Evolutionary conservation across 2,888 invertebrate genomes (phyloP).

Genomic region (Cerastis leucographa): DNA sequence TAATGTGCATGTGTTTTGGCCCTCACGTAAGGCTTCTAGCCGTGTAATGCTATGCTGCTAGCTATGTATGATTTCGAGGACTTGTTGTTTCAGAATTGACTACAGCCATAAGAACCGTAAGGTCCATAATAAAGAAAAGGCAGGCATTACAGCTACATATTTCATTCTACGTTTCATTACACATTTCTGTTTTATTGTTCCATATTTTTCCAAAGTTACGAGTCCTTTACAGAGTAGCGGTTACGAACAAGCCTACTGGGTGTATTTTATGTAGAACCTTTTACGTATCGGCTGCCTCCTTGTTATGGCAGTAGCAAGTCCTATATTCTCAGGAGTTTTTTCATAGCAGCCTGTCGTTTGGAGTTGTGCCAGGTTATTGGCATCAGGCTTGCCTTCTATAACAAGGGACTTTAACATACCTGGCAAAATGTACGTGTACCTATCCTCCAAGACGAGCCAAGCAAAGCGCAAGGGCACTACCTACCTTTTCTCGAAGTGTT

Average conservation of each 20-base stretch:
- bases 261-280: conserved; percentile 10
- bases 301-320: background rate
- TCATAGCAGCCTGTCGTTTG: background rate
- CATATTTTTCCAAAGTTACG: conserved; percentile 38
- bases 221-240: conserved; percentile 30
- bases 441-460: no score
- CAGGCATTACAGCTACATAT: conserved; percentile 30
- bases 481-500: no score
- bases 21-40: background rate
- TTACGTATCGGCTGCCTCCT: background rate
- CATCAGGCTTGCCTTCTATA: background rate
- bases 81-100: background rate
- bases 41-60: no score
- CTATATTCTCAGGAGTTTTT: background rate
- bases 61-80: background rate
- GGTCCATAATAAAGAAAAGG: conserved; percentile 38
- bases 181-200: conserved; percentile 54
- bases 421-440: background rate
- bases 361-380: background rate
- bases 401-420: background rate
- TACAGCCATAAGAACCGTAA: conserved; percentile 4
- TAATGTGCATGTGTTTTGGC: background rate
- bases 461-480: no score
- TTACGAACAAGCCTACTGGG: conserved; percentile 25
- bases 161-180: conserved; percentile 50